Conservation (phyloP, 1,140 invertebrate species). For the Eumaeus atala region DNA sequence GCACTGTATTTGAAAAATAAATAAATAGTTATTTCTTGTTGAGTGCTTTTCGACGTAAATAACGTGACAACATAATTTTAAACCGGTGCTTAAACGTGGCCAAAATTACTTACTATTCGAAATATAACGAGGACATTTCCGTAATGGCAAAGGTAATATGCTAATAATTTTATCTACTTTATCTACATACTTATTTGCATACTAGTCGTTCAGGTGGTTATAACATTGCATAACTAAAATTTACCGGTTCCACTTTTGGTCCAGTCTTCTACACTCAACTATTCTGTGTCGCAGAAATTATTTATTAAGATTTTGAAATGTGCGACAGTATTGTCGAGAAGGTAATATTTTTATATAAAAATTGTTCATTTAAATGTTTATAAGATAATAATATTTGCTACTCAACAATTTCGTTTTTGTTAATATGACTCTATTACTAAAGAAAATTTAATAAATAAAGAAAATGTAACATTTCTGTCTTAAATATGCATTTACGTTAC, state of each 20-base stretch:
- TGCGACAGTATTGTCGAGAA: conserved; percentile 31
- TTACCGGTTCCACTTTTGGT: conserved; percentile 6
- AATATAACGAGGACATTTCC: conserved; percentile 61
- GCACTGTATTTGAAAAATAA: too few relatives aligned
- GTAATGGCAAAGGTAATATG: conserved; percentile 58
- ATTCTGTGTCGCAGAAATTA: conserved; percentile 8
- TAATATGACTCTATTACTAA: too few relatives aligned
- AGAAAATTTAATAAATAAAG: too few relatives aligned
- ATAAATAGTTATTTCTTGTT: too few relatives aligned
- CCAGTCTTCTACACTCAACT: not conserved
- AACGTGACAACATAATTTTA: conserved; percentile 1
- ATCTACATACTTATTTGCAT: conserved; percentile 33
- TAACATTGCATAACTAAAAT: not conserved
- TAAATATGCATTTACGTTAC: too few relatives aligned
- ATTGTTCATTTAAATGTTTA: too few relatives aligned
- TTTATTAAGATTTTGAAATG: conserved; percentile 25
- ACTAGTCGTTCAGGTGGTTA: conserved; percentile 32
- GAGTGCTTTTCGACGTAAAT: not conserved
- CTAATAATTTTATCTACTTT: conserved; percentile 14
- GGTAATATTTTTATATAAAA: conserved; percentile 22
- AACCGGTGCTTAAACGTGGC: conserved; percentile 31
- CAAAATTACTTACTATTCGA: conserved; percentile 67
- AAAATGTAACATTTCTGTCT: too few relatives aligned
- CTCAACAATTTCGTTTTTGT: too few relatives aligned
- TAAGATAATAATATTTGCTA: too few relatives aligned